Evolutionary conservation across 2,888 invertebrate species (phyloP), one percentile per base, ranked within the genome.

Genomic region (Perizoma affinitatum): DNA sequence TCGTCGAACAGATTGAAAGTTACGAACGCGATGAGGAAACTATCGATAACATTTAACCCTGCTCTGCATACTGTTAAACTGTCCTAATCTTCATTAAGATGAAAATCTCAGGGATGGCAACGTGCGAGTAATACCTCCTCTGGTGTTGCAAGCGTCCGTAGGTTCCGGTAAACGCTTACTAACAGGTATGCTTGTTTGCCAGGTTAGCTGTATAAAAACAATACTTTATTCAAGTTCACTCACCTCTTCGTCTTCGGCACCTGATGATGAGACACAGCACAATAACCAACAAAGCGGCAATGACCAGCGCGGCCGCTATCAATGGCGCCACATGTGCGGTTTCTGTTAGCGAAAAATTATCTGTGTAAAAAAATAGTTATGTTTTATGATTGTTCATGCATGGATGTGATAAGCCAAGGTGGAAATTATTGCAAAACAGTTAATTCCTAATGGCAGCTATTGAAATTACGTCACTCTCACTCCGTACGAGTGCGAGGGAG

Each of bases 11-110:
- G 77, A 96, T 96, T 46, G 98, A 98, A 79, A 97, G 96, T 70
- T 98, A 97, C 86, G 97, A 98, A 0, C 96, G 97, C 75, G 98
- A 99, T 90, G 98, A 98, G 78, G 96, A 97, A 71, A 95, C 97
- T 9, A 97, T 98, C 22, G 98, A 98, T 80, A 97, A 96, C 77
- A 98, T 99, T 84, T 99, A 99, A 98, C 99, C 0, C 88, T 99
- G 51, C 94, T 99, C 0, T 98, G 98, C 3, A 97, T 99, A 59
- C 90, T 99, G 54, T 89, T 99, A 46, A 99, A 99, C 86, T 98
- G 98, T 85, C 96, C 97, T n/a, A 96, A 96, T 76, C 94, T 98
- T 50, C 96, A 97, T 84, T 93, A 99, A 63, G 99, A 99, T 0
- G 96, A 97, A 68, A 98, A 98, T 6, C 87, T 99, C 9, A 95